Conservation (phyloP, 2,797 vertebrate species). For the Lepidocolaptes lacrymiger region DNA sequence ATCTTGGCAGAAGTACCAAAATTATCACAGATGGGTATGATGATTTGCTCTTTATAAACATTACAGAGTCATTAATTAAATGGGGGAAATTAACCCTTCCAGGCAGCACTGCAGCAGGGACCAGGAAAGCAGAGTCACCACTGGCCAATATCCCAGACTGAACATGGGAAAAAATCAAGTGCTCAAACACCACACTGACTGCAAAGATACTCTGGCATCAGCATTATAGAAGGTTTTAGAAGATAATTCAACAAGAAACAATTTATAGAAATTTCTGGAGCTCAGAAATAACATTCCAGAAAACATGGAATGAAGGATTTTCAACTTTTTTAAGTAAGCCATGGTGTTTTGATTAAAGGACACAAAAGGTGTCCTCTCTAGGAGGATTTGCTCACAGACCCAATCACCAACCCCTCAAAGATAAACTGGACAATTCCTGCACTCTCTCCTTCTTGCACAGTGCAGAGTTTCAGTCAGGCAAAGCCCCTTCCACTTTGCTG, state of each 20-base stretch:
- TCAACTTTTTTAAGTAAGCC: neutral
- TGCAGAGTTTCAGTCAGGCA: neutral
- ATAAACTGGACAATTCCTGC: neutral
- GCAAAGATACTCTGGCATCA: neutral
- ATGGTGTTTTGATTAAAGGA: neutral
- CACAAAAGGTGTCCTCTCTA: neutral
- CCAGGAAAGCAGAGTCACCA: neutral
- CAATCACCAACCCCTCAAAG: neutral
- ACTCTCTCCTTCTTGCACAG: neutral
- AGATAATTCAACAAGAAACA: neutral
- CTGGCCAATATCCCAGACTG: neutral
- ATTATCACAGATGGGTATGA: neutral
- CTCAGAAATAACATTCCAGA: neutral
- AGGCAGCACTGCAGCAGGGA: neutral
- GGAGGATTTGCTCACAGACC: neutral
- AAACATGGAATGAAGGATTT: neutral
- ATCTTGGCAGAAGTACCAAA: neutral
- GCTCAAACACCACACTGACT: neutral
- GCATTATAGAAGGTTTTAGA: neutral
- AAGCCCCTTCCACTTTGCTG: neutral
- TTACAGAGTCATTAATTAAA: conserved; percentile 18
- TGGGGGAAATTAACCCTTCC: conserved; percentile 1
- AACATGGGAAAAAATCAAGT: neutral
- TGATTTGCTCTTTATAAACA: conserved; percentile 32
- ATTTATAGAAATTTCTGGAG: neutral